Conservation (phyloP, 1,140 invertebrate genomes). For the Maniola jurtina region DNA sequence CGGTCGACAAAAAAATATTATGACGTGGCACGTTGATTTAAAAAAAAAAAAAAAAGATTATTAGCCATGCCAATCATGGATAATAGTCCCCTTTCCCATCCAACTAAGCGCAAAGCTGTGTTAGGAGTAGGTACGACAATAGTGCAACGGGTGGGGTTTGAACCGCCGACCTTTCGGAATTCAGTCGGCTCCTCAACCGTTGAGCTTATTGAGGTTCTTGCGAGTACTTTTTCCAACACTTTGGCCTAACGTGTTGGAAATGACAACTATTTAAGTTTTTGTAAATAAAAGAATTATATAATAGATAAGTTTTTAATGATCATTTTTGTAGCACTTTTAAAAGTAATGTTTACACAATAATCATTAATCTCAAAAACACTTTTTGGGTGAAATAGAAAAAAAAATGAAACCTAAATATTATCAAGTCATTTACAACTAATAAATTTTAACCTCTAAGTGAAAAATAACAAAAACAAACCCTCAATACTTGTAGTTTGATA, state of each 20-base stretch:
- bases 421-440: constrained; percentile 54
- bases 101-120: too few species aligned
- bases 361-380: constrained; percentile 47
- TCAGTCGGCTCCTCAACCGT: too few species aligned
- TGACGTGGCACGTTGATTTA: too few species aligned
- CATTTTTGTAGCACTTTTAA: constrained; percentile 73
- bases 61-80: too few species aligned
- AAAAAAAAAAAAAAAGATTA: too few species aligned
- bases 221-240: too few species aligned
- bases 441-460: constrained; percentile 59
- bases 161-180: too few species aligned
- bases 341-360: constrained; percentile 71
- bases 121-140: too few species aligned
- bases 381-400: constrained; percentile 48
- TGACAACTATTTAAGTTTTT: not conserved
- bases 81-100: too few species aligned
- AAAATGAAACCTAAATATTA: constrained; percentile 53
- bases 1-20: too few species aligned
- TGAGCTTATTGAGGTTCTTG: too few species aligned
- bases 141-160: too few species aligned
- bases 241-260: not conserved
- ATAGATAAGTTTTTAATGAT: constrained; percentile 75
- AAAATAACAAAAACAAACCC: constrained; percentile 63
- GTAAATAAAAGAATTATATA: constrained; percentile 41
- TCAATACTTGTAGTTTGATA: constrained; percentile 51